Evolutionary conservation across 2,113 vertebrate species (phyloP).

Genomic region (Tor tambroides): DNA sequence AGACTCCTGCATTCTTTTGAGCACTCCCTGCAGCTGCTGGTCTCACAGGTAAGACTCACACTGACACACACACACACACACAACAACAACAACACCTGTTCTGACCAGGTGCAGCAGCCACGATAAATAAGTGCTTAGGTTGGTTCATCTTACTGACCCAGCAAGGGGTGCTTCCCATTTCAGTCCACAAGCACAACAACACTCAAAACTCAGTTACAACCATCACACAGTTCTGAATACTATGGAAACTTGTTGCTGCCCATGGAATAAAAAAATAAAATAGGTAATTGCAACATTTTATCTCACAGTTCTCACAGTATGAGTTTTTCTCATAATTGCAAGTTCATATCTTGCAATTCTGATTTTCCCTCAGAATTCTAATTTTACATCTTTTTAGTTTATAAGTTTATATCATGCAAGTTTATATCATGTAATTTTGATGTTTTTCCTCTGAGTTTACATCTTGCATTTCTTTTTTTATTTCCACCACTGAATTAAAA

Average conservation of each 20-base stretch:
- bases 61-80: conserved; percentile 1
- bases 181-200: neutral
- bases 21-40: conserved; percentile 78
- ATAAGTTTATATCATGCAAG: no score
- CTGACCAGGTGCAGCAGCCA: conserved; percentile 17
- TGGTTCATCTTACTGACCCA: conserved; percentile 2
- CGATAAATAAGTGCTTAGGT: neutral
- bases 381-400: no score
- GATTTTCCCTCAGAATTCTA: no score
- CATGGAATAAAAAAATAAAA: no score
- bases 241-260: neutral
- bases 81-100: conserved; percentile 38
- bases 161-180: conserved; percentile 9
- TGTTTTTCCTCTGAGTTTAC: no score
- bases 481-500: neutral
- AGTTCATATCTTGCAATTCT: no score
- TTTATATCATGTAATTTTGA: no score
- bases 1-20: conserved; percentile 79
- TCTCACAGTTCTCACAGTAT: no score
- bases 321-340: no score
- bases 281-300: no score
- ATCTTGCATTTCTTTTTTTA: no score
- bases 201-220: conserved; percentile 1
- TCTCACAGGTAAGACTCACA: conserved; percentile 72
- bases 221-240: neutral